Base-by-base conservation (phyloP, 2,113 vertebrate species). In the Megaleporinus macrocephalus region DNA sequence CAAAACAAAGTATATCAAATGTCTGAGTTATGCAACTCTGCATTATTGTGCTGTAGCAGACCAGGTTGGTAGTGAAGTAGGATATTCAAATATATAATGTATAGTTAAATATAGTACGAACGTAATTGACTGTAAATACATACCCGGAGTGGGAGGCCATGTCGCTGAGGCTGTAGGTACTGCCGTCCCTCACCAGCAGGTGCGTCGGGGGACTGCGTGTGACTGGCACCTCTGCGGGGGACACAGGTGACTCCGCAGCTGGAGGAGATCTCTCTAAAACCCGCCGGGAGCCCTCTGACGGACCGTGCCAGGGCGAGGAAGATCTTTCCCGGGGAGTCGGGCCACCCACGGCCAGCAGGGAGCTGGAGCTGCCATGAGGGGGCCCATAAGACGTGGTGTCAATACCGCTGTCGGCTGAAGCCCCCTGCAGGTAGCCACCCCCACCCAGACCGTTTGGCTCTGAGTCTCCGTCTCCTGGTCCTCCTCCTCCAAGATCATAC, bases 401-500 rank as follows among this genome's bases (percentile, higher is more conserved):
- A 0, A 99, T 98, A 86, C 97, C 97, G 0, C 98, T 99, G 79
- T 99, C 98, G 0, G 97, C 96, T 0, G 97, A 98, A 0, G 96
- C 95, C 0, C 97, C 98, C 74, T 98, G 97, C n/a, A 99, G 94
- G 81, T 97, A 99, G 76, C 95, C 91, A 12, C 93, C 93, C 22
- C 94, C 93, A 7, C 94, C 94, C 79, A 97, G 96, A 90, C 97
- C 96, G 83, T 96, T 98, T 79, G 97, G 95, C 75, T 99, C 97
- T 0, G 95, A 82, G 0, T 99, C 97, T 44, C 26, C 80, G 9
- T 83, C 73, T 20, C 86, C 66, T 30, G 85, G 44, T 0, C 90
- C 95, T 0, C 97, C 96, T 0, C 95, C 83, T 29, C 92, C 92
- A 70, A 93, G 72, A 12, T 99, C 97, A 0, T 96, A 99, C 98